phyloP scores from a whole-genome alignment of 2,888 invertebrate species.

The Eristalis arbustorum region DNA sequence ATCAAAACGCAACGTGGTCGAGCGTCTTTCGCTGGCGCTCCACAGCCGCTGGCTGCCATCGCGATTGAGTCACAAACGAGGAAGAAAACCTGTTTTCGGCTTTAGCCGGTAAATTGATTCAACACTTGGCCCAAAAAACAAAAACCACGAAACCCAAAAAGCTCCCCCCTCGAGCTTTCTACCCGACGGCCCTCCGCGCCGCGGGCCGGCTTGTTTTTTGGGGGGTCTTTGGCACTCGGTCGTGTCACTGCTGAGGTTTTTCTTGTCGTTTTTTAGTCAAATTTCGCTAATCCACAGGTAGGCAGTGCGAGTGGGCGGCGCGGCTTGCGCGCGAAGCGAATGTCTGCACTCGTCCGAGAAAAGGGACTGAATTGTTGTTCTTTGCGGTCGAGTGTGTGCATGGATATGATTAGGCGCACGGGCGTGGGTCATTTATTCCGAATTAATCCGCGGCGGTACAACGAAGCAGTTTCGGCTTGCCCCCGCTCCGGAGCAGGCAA shows the following conservation, averaged over 20 bases:
- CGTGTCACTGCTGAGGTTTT: not conserved
- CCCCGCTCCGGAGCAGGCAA: not conserved
- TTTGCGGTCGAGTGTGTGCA: constrained; percentile 8
- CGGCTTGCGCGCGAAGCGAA: constrained; percentile 8
- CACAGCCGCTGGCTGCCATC: not conserved
- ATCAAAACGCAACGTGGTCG: not conserved
- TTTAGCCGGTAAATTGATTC: constrained; percentile 44
- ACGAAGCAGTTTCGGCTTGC: constrained; percentile 15
- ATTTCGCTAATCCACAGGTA: constrained; percentile 47
- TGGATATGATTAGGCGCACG: not conserved
- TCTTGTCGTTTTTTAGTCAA: constrained; percentile 10
- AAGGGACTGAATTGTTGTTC: constrained; percentile 35
- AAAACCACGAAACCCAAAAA: not conserved
- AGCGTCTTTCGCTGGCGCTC: not conserved
- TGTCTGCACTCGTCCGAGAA: constrained; percentile 32
- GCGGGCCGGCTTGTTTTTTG: not conserved
- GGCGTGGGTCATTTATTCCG: not conserved
- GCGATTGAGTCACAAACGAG: not conserved
- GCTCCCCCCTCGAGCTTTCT: not conserved
- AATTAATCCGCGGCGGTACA: constrained; percentile 18
- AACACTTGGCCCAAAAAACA: constrained; percentile 9
- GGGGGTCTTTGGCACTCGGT: not conserved
- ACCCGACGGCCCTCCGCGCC: not conserved
- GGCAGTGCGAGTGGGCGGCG: constrained; percentile 14
- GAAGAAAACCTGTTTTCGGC: constrained; percentile 40